Evolutionary conservation across 2,797 vertebrate genomes (phyloP), one percentile per base, ranked within the genome.

Genomic region (Gorsachius magnificus): DNA sequence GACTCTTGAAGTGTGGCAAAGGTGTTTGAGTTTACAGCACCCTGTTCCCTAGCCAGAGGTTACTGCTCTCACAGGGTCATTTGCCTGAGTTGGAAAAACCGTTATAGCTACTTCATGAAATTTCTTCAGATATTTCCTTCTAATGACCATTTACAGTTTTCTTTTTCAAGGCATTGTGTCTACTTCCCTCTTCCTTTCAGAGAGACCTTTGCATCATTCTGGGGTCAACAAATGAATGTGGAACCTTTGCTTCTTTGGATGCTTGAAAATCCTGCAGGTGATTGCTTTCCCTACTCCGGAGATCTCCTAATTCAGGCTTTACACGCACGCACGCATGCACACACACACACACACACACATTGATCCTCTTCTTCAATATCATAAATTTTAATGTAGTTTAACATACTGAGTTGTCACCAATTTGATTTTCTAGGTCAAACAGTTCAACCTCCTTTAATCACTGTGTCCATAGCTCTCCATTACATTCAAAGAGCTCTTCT

Each of bases 361-460:
- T 84, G 96, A 97, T 95, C 45, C 28, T 79, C 74, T 90, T 65
- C 81, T 93, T 95, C 91, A 74, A 41, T 89, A 95, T 50, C 96
- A 96, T 95, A 95, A 79, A 95, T 96, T 97, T 97, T 97, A 97
- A 97, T 96, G 96, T 69, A 96, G 95, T 96, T 98, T 95, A 95
- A 95, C 97, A 86, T 86, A 92, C 68, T 60, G 48, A 94, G 68
- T 90, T 97, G 97, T 94, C 96, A 95, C 90, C 68, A 50, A 72
- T 96, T 96, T 97, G 92, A 95, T 94, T 94, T 95, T 68, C 85
- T 66, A 66, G 97, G 96, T 97, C 96, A 94, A 58, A 26, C 38
- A 89, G 96, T 97, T 97, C 96, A 97, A 38, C 82, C 69, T 95
- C 78, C 93, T 93, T 95, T 96, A 96, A 97, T 96, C 91, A 95